Evolutionary conservation across 2,888 invertebrate species (phyloP), one percentile per base, ranked within the genome.

Genomic region (Eilema griseolum): DNA sequence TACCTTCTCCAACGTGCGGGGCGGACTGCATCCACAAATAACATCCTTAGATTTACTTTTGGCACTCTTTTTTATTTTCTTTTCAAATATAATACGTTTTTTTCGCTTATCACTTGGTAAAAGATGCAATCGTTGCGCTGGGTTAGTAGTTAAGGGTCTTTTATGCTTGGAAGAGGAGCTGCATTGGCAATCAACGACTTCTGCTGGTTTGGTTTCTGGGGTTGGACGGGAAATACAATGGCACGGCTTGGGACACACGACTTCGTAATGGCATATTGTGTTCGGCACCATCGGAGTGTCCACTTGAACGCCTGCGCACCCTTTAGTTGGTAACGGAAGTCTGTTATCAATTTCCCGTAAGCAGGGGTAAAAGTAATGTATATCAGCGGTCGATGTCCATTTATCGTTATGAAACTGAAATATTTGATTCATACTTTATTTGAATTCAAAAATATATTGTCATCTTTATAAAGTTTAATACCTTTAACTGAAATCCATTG

Each of bases 381-480:
- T 86, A 74, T 95, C 95, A 26, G 93, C 90, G 8, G 95, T 95
- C 7, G 95, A 95, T 20, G 94, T 93, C 72, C 87, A 85, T 57
- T 74, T 77, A 77, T 95, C 95, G 72, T 90, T 89, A 80, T 95
- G 95, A 76, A 95, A 95, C 95, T 95, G 88, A 66, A 72, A 69
- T 59, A 33, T 57, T 24, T 67, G 26, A 16, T 33, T 16, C 62
- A 28, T 31, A 33, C 16, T 24, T 56, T 59, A 59, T 33, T 59
- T 31, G 57, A 28, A 31, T 56, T 57, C n/a, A 23, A 24, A 65
- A 23, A 31, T 65, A 65, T 26, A 66, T 59, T 59, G 8, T 57
- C 33, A 66, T 56, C 57, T 66, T 66, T 24, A 12, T 16, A 14
- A 24, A 57, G n/a, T 41, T 57, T 33, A 59, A 57, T 28, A 81